phyloP scores from a whole-genome alignment of 1,140 invertebrate genomes.

The Sesamia nonagrioides region DNA sequence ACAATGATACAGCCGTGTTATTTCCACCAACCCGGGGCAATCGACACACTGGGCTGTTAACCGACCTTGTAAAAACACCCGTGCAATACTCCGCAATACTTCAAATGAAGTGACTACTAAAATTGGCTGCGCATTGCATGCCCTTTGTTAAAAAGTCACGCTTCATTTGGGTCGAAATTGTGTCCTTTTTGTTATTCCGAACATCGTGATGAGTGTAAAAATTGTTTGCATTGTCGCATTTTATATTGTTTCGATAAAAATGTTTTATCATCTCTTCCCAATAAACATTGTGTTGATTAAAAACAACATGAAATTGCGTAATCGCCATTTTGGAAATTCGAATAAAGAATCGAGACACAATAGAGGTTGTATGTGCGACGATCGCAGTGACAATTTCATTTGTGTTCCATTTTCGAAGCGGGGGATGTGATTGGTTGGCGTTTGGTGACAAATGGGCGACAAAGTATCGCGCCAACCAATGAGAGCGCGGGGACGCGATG shows the following conservation, averaged over 20 bases:
- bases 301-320: neutral
- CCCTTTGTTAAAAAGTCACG: conserved; percentile 83
- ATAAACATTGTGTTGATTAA: conserved; percentile 22
- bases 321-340: conserved; percentile 51
- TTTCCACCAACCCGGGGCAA: conserved; percentile 78
- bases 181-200: conserved; percentile 86
- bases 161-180: conserved; percentile 83
- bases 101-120: conserved; percentile 53
- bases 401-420: conserved; percentile 73
- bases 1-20: conserved; percentile 85
- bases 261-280: conserved; percentile 46
- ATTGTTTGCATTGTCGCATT: conserved; percentile 71
- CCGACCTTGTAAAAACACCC: conserved; percentile 59
- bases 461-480: conserved; percentile 72
- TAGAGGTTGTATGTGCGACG: conserved; percentile 69
- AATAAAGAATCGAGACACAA: conserved; percentile 55
- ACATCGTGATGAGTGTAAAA: conserved; percentile 80
- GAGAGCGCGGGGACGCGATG: conserved; percentile 51
- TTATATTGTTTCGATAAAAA: conserved; percentile 53
- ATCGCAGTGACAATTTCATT: conserved; percentile 73
- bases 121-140: conserved; percentile 69
- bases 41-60: conserved; percentile 73
- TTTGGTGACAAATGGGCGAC: conserved; percentile 86
- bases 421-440: conserved; percentile 68
- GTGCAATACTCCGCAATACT: conserved; percentile 9